Evolutionary conservation across 1,140 invertebrate genomes (phyloP), one percentile per base, ranked within the genome.

Genomic region (Apis mellifera): DNA sequence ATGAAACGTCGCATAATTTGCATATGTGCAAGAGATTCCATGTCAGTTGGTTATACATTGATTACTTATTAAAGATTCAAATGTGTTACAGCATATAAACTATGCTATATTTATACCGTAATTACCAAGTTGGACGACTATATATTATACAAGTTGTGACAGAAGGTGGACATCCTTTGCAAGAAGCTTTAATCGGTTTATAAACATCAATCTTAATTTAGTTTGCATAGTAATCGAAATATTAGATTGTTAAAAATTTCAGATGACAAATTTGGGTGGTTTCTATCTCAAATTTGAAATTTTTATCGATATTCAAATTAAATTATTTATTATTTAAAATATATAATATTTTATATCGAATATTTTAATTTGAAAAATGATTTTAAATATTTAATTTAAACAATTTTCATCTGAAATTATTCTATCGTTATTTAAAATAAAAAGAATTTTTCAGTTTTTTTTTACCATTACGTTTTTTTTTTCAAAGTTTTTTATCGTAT

Each of bases 1-100:
- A 86, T 65, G 60, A 59, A 48, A 71, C 75, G 84, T 66, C 75
- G 68, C 60, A 65, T 76, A 86, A 86, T 86, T 71, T 72, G 50
- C 65, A 86, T 78, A 69, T 19, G 54, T 62, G 54, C 55, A n/a
- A 57, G 13, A 19, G 50, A 60, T 69, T 68, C 62, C 64, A n/a
- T 48, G 78, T 80, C 17, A 65, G 60, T 48, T 55, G 32, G 62
- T 68, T 19, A 42, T 55, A 55, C 64, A 74, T 82, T 82, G 73
- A 82, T 82, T 82, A 82, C 74, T 82, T 82, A 78, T 82, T 78
- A 78, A 82, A 77, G 55, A 78, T 74, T 54, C 11, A 21, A 32
- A 26, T 26, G 15, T 52, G 48, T 23, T 64, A 23, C 13, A 52
- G 54, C 48, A 7, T 13, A 48, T 17, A 13, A 9, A 48, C 50